A percentile compares a stretch with the other conserved stretches of the same genome.
phyloP scores from a whole-genome alignment of 2,113 vertebrate species.

The Alligator sinensis region DNA sequence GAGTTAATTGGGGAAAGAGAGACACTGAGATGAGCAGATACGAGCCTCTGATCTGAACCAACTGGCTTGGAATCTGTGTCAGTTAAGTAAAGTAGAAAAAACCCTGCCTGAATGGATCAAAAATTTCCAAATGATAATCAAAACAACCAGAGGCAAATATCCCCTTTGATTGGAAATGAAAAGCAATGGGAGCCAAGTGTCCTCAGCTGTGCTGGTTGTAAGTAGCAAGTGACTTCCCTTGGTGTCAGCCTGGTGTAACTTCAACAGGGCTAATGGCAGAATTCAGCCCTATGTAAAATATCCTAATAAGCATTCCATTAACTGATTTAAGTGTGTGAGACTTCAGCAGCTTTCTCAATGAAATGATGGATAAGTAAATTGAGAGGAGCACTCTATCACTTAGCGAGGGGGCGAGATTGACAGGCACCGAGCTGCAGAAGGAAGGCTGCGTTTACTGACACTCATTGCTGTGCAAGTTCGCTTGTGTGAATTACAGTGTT shows the following conservation, averaged over 20 bases:
- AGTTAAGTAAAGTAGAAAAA: neutral
- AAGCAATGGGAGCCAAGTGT: slow-evolving; percentile 25
- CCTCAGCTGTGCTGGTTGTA: neutral
- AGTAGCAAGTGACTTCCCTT: neutral
- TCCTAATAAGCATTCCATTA: slow-evolving; percentile 70
- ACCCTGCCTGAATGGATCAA: slow-evolving; percentile 6
- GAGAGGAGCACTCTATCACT: slow-evolving; percentile 72
- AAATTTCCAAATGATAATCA: slow-evolving; percentile 1
- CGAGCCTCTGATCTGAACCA: neutral
- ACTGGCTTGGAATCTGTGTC: neutral
- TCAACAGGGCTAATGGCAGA: slow-evolving; percentile 37
- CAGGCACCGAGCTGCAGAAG: slow-evolving; percentile 23
- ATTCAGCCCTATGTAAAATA: slow-evolving; percentile 30
- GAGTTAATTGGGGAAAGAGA: neutral
- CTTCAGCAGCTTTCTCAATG: slow-evolving; percentile 74
- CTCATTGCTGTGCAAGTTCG: neutral
- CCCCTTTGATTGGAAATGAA: slow-evolving; percentile 3
- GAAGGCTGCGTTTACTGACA: neutral
- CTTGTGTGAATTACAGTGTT: neutral
- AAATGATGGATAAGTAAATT: slow-evolving; percentile 75
- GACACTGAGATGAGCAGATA: too few relatives aligned
- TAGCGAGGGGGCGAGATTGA: slow-evolving; percentile 69
- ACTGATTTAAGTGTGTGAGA: slow-evolving; percentile 72
- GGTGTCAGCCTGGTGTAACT: neutral
- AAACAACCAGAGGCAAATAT: slow-evolving; percentile 12